These are phyloP conservation scores for Chymomyza procnemis DNA, from an alignment of 2,888 invertebrate species.

Conservation along the genomic window DNA sequence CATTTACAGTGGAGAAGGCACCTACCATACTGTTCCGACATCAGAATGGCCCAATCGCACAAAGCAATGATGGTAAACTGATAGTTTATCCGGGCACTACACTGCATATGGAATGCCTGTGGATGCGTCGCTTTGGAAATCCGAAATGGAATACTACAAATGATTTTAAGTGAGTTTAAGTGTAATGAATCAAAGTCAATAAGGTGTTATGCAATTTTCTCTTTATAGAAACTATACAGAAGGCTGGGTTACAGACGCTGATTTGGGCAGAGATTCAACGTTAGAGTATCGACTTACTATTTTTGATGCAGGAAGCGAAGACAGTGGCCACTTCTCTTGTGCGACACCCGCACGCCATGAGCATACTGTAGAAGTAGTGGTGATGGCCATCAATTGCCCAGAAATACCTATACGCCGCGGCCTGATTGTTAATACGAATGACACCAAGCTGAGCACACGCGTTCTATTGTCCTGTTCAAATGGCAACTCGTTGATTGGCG, in stretches of 20 bases:
- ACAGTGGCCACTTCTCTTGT: conserved; percentile 91
- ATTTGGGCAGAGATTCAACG: conserved; percentile 87
- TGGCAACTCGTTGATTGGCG: conserved; percentile 89
- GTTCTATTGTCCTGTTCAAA: conserved; percentile 88
- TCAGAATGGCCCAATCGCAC: conserved; percentile 90
- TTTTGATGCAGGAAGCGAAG: conserved; percentile 88
- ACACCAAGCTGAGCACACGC: conserved; percentile 86
- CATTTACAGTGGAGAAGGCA: conserved; percentile 86
- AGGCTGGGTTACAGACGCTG: conserved; percentile 87
- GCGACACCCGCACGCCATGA: conserved; percentile 90
- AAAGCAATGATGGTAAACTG: conserved; percentile 90
- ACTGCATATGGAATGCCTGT: conserved; percentile 92
- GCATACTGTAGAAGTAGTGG: conserved; percentile 89
- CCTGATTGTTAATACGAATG: conserved; percentile 84
- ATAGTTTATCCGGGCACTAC: conserved; percentile 92
- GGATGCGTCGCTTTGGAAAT: conserved; percentile 91
- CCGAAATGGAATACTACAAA: conserved; percentile 90
- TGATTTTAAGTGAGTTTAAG: conserved; percentile 79
- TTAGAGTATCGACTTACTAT: conserved; percentile 90
- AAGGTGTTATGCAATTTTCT: neutral
- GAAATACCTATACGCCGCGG: conserved; percentile 86
- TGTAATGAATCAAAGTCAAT: neutral
- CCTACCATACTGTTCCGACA: conserved; percentile 91
- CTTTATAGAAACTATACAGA: conserved; percentile 84
- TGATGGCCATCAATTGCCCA: conserved; percentile 89